These are phyloP conservation scores for Halichondria panicea DNA, from an alignment of 37 sponge, comb jelly and placozoan species.

Conservation along the genomic window DNA sequence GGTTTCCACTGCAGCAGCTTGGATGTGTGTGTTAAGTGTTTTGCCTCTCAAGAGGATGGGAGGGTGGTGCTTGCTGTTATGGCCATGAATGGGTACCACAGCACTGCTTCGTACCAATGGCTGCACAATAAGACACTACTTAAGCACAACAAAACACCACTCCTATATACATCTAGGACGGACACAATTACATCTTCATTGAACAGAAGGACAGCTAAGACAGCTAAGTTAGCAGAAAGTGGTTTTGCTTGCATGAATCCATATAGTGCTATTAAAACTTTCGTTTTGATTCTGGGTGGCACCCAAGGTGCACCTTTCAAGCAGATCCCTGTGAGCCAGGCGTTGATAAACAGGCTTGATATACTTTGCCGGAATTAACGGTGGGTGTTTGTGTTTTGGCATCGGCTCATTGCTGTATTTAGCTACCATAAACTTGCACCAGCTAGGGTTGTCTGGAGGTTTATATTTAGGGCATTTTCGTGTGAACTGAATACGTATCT, in stretches of 20 bases:
- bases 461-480: too few species aligned
- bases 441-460: background rate
- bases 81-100: too few species aligned
- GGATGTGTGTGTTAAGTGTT: too few species aligned
- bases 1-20: too few species aligned
- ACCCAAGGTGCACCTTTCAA: conserved; percentile 4
- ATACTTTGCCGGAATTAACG: background rate
- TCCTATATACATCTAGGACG: too few species aligned
- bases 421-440: conserved; percentile 7
- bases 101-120: too few species aligned
- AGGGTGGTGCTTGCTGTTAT: too few species aligned
- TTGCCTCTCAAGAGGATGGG: too few species aligned
- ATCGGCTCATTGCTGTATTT: too few species aligned
- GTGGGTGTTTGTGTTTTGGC: background rate
- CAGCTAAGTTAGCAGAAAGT: background rate
- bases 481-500: background rate
- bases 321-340: background rate
- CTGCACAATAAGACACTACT: too few species aligned
- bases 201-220: background rate
- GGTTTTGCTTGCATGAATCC: conserved; percentile 13
- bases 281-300: conserved; percentile 21
- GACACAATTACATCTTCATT: too few species aligned
- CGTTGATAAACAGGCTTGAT: background rate
- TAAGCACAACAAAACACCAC: too few species aligned
- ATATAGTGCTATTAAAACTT: background rate